Percentiles rank a stretch among this genome's conserved stretches.
Evolutionary conservation across 2,797 vertebrate genomes (phyloP).

Genomic region (Sternarchorhynchus goeldii): DNA sequence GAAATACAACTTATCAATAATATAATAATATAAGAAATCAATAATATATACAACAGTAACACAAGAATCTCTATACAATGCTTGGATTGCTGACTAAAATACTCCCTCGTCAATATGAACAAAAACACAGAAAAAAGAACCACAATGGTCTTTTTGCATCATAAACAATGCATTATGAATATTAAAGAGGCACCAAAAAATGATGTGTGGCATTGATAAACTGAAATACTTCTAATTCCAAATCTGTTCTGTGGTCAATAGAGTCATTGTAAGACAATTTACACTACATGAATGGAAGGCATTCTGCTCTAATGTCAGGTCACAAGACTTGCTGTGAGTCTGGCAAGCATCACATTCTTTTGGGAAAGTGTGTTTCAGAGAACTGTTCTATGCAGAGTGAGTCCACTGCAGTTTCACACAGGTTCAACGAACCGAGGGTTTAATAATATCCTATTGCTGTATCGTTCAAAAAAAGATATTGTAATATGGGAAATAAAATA

Average conservation of each 20-base stretch:
- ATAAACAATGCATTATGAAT: neutral
- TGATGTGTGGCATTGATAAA: neutral
- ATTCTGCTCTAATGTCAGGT: slow-evolving; percentile 10
- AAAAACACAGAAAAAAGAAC: too few species aligned
- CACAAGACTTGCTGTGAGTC: neutral
- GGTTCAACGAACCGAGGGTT: neutral
- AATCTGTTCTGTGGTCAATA: neutral
- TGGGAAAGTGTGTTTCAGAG: neutral
- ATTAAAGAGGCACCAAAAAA: neutral
- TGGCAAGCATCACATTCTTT: neutral
- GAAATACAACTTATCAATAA: too few species aligned
- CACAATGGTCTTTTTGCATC: neutral
- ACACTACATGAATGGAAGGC: neutral
- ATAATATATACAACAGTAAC: too few species aligned
- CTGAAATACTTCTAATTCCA: neutral
- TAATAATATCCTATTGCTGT: neutral
- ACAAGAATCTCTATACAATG: too few species aligned
- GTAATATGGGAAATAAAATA: neutral
- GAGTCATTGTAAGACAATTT: neutral
- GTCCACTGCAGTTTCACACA: neutral
- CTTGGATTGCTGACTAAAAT: too few species aligned
- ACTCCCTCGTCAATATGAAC: too few species aligned
- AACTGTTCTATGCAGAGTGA: neutral
- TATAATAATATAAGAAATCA: too few species aligned
- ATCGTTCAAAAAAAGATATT: neutral